Base-by-base conservation (phyloP, 1,140 invertebrate species). In the Hormaphis cornu region DNA sequence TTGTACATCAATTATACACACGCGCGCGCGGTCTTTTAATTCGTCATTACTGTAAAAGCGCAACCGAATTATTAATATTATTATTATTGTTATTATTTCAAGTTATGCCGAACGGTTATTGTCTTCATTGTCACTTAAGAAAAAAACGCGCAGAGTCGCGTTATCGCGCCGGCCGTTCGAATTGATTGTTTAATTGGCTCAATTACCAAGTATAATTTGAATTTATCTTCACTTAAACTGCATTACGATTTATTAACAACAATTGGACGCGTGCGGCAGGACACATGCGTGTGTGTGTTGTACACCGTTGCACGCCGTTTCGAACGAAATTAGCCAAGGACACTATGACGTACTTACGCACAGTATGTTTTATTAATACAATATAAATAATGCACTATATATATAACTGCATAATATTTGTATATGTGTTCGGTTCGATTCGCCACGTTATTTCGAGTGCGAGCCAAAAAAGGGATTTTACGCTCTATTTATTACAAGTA, bases 161-260 rank as follows among this genome's bases (percentile, higher is more conserved):
- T 20, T 30, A 9, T 50, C 10, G 48, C 42, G 20, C 61, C 61
- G 28, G 44, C 61, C 28, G 33, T 66, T 16, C 28, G 30, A 66
- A 66, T 50, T 66, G 61, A 66, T 66, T 66, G 61, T 66, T 66
- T 66, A 66, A 66, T 66, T 66, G 61, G 61, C 61, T 66, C 61
- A 66, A 66, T 66, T 66, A 66, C 61, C 61, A 66, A 50, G 61
- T 66, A 66, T 66, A 66, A 66, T 66, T 66, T 66, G 61, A 66
- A 66, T 66, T 66, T 66, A 66, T 66, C 40, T 66, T 66, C 61
- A 66, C 61, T 66, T 66, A 66, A 66, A 66, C 61, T 66, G 61
- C 42, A 66, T 66, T 66, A 66, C 44, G 61, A 66, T 66, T 66
- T 66, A 66, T 66, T 66, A 66, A 66, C 61, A 66, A 50, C 61